phyloP scores from a whole-genome alignment of 2,113 vertebrate genomes.

The Anhinga anhinga region DNA sequence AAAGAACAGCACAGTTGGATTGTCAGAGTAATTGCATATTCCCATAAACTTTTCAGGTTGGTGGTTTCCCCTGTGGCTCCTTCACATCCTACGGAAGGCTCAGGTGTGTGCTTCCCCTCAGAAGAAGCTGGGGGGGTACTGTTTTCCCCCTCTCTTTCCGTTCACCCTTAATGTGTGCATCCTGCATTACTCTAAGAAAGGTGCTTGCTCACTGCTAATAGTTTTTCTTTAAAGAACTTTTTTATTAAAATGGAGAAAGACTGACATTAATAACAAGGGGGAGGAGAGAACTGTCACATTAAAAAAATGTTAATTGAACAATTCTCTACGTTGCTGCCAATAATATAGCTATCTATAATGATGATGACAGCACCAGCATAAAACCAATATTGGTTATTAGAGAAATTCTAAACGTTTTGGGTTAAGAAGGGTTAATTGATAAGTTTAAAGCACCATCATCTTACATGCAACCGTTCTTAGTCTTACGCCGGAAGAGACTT shows the following conservation, averaged over 20 bases:
- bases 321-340: background rate
- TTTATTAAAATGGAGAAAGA: background rate
- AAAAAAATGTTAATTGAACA: background rate
- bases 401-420: background rate
- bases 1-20: background rate
- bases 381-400: background rate
- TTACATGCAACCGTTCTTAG: background rate
- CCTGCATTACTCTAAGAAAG: background rate
- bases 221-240: background rate
- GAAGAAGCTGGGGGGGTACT: background rate
- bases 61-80: background rate
- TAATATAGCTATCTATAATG: rapidly evolving
- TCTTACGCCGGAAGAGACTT: background rate
- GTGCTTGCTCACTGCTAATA: background rate
- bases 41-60: background rate
- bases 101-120: background rate
- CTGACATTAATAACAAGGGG: background rate
- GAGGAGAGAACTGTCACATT: background rate
- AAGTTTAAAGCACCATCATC: background rate
- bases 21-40: background rate
- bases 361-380: background rate
- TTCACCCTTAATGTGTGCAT: background rate
- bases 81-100: background rate
- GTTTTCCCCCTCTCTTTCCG: background rate
- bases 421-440: background rate